Percentiles rank a stretch among this genome's conserved stretches.
phyloP scores from a whole-genome alignment of 2,888 invertebrate genomes.

The Allolobophora icterica region DNA sequence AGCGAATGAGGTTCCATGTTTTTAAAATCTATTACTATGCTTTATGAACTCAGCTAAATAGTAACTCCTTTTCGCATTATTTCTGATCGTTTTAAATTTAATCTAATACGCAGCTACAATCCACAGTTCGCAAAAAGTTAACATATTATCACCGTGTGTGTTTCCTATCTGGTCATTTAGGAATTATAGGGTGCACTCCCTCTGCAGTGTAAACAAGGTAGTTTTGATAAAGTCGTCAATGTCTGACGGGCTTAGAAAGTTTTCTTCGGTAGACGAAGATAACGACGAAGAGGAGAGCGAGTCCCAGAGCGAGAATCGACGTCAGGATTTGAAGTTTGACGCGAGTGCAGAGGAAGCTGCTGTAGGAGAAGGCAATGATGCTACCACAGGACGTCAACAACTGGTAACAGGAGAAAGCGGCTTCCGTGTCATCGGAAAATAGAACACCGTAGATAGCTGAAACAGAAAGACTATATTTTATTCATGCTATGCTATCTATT shows the following conservation, averaged over 20 bases:
- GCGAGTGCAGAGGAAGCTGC: slow-evolving; percentile 78
- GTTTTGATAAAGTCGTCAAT: background rate
- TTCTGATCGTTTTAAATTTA: too few relatives aligned
- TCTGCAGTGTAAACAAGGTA: too few relatives aligned
- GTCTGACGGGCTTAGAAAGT: background rate
- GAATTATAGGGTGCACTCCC: too few relatives aligned
- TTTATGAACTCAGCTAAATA: too few relatives aligned
- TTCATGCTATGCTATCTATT: too few relatives aligned
- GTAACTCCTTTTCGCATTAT: too few relatives aligned
- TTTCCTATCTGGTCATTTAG: too few relatives aligned
- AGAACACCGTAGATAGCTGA: slow-evolving; percentile 77
- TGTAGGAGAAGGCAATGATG: slow-evolving; percentile 81
- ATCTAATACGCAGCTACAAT: too few relatives aligned
- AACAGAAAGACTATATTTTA: background rate
- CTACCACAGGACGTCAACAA: slow-evolving; percentile 90
- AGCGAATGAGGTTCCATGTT: too few relatives aligned
- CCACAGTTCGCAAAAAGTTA: too few relatives aligned
- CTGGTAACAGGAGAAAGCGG: slow-evolving; percentile 88
- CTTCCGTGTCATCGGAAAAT: slow-evolving; percentile 82
- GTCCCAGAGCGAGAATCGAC: background rate
- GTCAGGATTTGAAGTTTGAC: slow-evolving; percentile 70
- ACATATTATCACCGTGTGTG: too few relatives aligned
- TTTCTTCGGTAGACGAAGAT: background rate
- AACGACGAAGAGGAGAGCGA: background rate
- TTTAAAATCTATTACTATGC: too few relatives aligned